Conservation (phyloP, 2,888 invertebrate species). For the Troides aeacus region DNA sequence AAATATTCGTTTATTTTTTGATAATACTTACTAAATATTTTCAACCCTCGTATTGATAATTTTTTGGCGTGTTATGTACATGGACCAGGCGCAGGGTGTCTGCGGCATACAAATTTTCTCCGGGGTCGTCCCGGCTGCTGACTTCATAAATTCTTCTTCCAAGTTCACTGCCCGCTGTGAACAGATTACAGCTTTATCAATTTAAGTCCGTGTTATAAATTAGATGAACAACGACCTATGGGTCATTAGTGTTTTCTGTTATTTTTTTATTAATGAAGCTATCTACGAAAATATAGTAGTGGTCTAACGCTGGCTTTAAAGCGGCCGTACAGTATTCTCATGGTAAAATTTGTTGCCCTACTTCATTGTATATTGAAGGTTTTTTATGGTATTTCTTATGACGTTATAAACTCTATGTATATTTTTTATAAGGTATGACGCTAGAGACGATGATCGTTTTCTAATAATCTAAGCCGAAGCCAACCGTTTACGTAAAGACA, state of each 20-base stretch:
- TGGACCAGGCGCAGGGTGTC: slow-evolving; percentile 58
- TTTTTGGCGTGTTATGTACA: slow-evolving; percentile 38
- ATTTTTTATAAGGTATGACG: background rate
- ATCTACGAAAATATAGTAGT: background rate
- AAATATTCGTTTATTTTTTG: background rate
- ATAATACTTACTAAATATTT: slow-evolving; percentile 55
- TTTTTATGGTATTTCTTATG: background rate
- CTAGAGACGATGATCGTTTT: too few relatives aligned
- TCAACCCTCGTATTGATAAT: slow-evolving; percentile 35
- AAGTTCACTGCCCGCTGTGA: slow-evolving; percentile 46
- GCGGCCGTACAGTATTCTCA: background rate
- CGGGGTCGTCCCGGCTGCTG: background rate
- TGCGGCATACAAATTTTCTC: slow-evolving; percentile 39
- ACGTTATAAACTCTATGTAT: background rate
- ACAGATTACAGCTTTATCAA: slow-evolving; percentile 30
- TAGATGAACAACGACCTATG: slow-evolving; percentile 1
- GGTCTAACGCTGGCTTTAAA: background rate
- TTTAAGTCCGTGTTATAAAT: slow-evolving; percentile 8
- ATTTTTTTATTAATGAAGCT: background rate
- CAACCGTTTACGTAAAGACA: too few relatives aligned
- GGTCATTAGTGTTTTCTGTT: background rate
- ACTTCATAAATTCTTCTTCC: slow-evolving; percentile 32
- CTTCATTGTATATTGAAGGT: background rate
- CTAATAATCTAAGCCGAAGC: too few relatives aligned
- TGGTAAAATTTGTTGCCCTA: background rate